Conservation (phyloP, 2,797 vertebrate genomes). For the Xenops minutus region DNA sequence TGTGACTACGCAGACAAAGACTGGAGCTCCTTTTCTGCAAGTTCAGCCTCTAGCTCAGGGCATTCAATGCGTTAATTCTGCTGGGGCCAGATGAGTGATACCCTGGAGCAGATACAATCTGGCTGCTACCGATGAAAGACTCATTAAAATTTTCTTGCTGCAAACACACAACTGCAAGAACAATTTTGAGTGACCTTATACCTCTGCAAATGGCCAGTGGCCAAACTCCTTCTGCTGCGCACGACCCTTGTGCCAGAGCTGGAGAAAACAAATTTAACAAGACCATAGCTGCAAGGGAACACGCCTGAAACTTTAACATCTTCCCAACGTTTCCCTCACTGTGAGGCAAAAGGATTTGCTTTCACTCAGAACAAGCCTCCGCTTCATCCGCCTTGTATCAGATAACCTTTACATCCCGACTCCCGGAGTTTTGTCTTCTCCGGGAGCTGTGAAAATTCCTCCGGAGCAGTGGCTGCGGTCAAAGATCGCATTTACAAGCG, state of each 20-base stretch:
- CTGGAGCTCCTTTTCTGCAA: background rate
- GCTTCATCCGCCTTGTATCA: constrained; percentile 40
- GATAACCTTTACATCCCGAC: constrained; percentile 63
- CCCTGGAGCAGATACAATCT: constrained; percentile 13
- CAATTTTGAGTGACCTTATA: constrained; percentile 22
- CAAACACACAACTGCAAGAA: background rate
- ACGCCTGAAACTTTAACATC: background rate
- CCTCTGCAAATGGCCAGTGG: background rate
- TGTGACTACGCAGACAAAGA: background rate
- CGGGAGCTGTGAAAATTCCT: constrained; percentile 63
- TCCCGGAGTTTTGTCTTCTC: constrained; percentile 46
- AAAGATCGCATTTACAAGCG: constrained; percentile 78
- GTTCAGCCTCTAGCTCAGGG: background rate
- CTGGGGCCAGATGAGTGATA: constrained; percentile 41
- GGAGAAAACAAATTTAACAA: constrained; percentile 38
- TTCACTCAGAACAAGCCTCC: constrained; percentile 25
- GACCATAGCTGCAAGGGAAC: background rate
- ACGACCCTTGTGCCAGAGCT: background rate
- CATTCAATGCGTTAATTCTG: background rate
- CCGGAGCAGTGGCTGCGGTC: constrained; percentile 55
- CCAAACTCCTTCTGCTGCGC: background rate
- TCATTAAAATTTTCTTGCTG: constrained; percentile 52
- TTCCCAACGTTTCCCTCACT: background rate
- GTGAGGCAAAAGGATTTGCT: background rate
- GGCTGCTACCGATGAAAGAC: constrained; percentile 7